Conservation (phyloP, 2,888 invertebrate genomes). For the Drosophila fulvimacula region DNA sequence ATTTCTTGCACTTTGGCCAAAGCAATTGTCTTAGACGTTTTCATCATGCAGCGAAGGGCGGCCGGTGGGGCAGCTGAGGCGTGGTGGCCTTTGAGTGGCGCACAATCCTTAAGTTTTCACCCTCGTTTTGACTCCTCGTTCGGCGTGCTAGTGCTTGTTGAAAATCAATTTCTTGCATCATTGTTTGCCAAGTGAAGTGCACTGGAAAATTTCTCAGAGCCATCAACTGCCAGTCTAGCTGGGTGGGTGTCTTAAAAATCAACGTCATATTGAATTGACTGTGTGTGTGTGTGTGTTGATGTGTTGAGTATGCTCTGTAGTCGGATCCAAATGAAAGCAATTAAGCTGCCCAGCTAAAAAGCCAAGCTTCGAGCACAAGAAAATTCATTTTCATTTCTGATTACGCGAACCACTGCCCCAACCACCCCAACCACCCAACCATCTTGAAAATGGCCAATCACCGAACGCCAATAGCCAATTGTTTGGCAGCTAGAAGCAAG, state of each 20-base stretch:
- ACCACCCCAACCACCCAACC: background rate
- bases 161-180: slow-evolving; percentile 83
- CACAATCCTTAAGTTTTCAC: slow-evolving; percentile 38
- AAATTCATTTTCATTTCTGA: slow-evolving; percentile 66
- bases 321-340: slow-evolving; percentile 72
- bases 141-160: slow-evolving; percentile 73
- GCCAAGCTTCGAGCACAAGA: slow-evolving; percentile 48
- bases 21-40: slow-evolving; percentile 77
- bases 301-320: slow-evolving; percentile 21
- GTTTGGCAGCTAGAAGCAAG: slow-evolving; percentile 41
- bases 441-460: slow-evolving; percentile 31
- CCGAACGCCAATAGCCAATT: slow-evolving; percentile 43
- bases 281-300: background rate
- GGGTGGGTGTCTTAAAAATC: slow-evolving; percentile 65
- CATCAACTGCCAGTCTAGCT: slow-evolving; percentile 50
- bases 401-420: slow-evolving; percentile 24
- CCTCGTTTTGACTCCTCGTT: slow-evolving; percentile 11
- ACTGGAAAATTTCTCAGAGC: slow-evolving; percentile 80
- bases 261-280: slow-evolving; percentile 72
- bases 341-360: slow-evolving; percentile 54
- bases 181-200: slow-evolving; percentile 83
- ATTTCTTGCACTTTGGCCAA: slow-evolving; percentile 79
- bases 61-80: background rate
- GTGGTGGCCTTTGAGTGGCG: slow-evolving; percentile 23
- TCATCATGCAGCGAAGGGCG: slow-evolving; percentile 58